Percentiles rank a stretch among this genome's conserved stretches.
Evolutionary conservation across 1,140 invertebrate species (phyloP).

Genomic region (Drosophila busckii): DNA sequence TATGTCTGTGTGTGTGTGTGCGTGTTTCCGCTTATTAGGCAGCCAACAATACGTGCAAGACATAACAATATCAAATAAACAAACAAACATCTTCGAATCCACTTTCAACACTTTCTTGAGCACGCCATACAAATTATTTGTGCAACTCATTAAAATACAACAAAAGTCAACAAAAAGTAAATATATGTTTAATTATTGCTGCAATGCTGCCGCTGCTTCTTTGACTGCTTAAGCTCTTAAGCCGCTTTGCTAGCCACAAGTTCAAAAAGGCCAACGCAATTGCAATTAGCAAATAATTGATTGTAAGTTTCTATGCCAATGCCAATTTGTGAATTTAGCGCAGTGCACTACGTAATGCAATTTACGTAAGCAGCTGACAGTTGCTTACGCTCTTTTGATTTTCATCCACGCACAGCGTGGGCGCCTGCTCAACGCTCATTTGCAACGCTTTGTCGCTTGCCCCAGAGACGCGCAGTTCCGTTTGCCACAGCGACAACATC

Average conservation of each 20-base stretch:
- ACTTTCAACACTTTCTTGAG: slow-evolving; percentile 60
- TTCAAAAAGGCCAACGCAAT: slow-evolving; percentile 27
- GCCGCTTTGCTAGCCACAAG: slow-evolving; percentile 18
- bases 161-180: slow-evolving; percentile 29
- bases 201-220: too few relatives aligned
- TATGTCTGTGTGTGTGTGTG: slow-evolving; percentile 13
- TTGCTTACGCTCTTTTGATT: slow-evolving; percentile 6
- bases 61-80: slow-evolving; percentile 5
- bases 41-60: slow-evolving; percentile 28
- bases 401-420: slow-evolving; percentile 10
- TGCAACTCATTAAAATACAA: slow-evolving; percentile 54
- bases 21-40: slow-evolving; percentile 54
- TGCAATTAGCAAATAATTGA: slow-evolving; percentile 54
- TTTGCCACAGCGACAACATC: slow-evolving; percentile 16
- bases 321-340: too few relatives aligned
- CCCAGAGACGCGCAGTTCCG: slow-evolving; percentile 23
- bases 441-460: slow-evolving; percentile 24
- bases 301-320: slow-evolving; percentile 23
- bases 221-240: slow-evolving; percentile 3
- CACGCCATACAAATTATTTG: slow-evolving; percentile 37
- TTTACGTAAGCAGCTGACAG: slow-evolving; percentile 38
- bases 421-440: slow-evolving; percentile 26
- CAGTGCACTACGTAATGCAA: slow-evolving; percentile 20
- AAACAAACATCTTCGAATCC: slow-evolving; percentile 2
- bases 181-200: not conserved